A percentile compares a stretch with the other conserved stretches of the same genome.
Conservation (phyloP, 2,888 invertebrate genomes). For the Harpagoxenus sublaevis region DNA sequence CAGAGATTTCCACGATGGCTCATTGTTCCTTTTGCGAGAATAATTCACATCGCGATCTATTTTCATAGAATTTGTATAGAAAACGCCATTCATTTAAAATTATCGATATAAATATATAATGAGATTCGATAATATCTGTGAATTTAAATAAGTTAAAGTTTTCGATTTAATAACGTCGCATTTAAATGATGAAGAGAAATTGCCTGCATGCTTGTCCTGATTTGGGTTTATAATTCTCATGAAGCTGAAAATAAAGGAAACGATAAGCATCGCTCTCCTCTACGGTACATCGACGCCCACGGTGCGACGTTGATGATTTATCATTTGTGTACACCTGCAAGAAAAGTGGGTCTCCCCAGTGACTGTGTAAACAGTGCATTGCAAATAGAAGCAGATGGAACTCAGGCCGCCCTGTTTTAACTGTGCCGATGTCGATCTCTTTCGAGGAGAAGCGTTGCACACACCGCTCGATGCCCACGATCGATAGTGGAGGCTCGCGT, state of each 20-base stretch:
- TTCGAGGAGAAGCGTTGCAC: constrained; percentile 26
- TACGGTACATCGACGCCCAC: constrained; percentile 41
- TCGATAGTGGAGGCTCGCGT: constrained; percentile 38
- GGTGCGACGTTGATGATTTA: constrained; percentile 63
- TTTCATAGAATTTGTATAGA: no score
- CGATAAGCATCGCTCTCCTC: constrained; percentile 2
- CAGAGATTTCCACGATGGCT: neutral
- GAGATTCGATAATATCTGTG: neutral
- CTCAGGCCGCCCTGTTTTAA: constrained; percentile 72
- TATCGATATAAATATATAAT: neutral
- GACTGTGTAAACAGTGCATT: constrained; percentile 69
- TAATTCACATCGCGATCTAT: neutral
- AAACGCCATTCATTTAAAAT: neutral
- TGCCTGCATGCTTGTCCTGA: constrained; percentile 3
- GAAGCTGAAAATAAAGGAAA: constrained; percentile 20
- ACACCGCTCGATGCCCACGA: constrained; percentile 17
- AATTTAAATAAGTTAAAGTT: neutral
- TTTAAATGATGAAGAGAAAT: constrained; percentile 19
- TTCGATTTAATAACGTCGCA: constrained; percentile 6
- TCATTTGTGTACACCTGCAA: constrained; percentile 64
- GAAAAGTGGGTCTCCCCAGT: constrained; percentile 67
- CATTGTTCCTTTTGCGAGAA: constrained; percentile 15
- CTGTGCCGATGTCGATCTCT: constrained; percentile 72
- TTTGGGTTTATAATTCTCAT: constrained; percentile 7
- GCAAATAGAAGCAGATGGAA: constrained; percentile 34